A percentile compares a stretch with the other conserved stretches of the same genome.
Conservation (phyloP, 2,113 vertebrate species). For the Lophura nycthemera region DNA sequence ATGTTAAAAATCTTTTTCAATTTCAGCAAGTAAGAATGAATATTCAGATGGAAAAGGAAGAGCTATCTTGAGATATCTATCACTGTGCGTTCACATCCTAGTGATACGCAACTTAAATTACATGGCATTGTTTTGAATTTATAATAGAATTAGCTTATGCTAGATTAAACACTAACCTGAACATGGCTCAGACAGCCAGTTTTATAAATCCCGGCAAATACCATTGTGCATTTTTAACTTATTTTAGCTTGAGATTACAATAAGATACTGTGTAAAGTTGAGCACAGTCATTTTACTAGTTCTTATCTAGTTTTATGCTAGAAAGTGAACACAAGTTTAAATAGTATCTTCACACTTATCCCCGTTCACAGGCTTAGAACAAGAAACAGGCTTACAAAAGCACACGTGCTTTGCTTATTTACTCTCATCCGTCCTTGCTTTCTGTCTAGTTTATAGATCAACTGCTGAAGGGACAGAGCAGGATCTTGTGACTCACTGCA, state of each 20-base stretch:
- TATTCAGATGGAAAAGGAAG: not conserved
- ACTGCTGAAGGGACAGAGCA: not conserved
- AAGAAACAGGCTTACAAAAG: not conserved
- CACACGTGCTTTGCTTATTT: not conserved
- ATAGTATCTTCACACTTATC: not conserved
- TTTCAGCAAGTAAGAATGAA: not conserved
- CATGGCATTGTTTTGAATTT: not conserved
- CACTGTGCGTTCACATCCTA: not conserved
- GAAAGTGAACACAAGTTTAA: not conserved
- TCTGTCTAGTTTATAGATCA: not conserved
- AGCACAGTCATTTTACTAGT: not conserved
- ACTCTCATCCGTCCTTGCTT: not conserved
- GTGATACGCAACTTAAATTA: not conserved
- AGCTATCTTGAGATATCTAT: not conserved
- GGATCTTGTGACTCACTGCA: not conserved
- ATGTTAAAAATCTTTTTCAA: not conserved
- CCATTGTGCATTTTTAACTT: not conserved
- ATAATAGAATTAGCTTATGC: not conserved
- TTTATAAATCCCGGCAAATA: not conserved
- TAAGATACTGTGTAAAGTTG: not conserved
- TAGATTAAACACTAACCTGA: not conserved
- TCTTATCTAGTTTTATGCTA: not conserved
- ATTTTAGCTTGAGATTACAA: not conserved
- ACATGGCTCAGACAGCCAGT: not conserved
- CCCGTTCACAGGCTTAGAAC: not conserved